phyloP scores from a whole-genome alignment of 2,888 invertebrate genomes.

The Yponomeuta plumbellus region DNA sequence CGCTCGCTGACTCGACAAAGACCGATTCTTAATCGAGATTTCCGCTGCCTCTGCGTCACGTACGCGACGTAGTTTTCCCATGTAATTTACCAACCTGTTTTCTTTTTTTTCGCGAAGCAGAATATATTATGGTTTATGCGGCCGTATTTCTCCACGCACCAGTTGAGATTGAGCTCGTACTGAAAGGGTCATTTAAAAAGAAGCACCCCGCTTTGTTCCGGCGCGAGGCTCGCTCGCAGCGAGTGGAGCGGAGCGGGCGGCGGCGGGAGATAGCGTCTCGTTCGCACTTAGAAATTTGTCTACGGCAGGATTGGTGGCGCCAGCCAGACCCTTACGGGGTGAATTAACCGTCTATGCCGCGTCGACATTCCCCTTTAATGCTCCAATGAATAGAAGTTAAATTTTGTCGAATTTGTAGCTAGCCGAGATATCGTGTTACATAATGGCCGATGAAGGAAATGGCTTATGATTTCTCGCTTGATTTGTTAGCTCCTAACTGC shows the following conservation, averaged over 20 bases:
- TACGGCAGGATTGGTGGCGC: conserved; percentile 72
- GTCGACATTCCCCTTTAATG: conserved; percentile 65
- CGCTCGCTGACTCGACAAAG: conserved; percentile 43
- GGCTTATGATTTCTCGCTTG: conserved; percentile 54
- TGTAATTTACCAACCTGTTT: conserved; percentile 33
- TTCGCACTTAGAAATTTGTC: conserved; percentile 66
- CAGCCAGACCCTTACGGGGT: conserved; percentile 71
- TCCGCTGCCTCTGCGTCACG: conserved; percentile 58
- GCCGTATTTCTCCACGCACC: conserved; percentile 58
- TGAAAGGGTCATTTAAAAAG: conserved; percentile 43
- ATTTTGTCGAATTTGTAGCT: conserved; percentile 72
- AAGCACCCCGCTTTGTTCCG: conserved; percentile 16
- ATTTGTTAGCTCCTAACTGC: conserved; percentile 11
- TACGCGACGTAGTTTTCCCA: conserved; percentile 35
- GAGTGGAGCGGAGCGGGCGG: background rate
- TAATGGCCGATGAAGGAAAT: conserved; percentile 48
- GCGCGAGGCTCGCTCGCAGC: background rate
- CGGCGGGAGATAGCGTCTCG: conserved; percentile 25
- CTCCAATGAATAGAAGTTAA: conserved; percentile 59
- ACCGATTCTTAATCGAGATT: conserved; percentile 55
- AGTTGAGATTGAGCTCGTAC: conserved; percentile 54
- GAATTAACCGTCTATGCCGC: conserved; percentile 70
- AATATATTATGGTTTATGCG: conserved; percentile 52
- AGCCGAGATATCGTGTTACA: conserved; percentile 60
- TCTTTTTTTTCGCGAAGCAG: conserved; percentile 44